Base-by-base conservation (phyloP, 2,113 vertebrate species). In the Cercopithecus mona region DNA sequence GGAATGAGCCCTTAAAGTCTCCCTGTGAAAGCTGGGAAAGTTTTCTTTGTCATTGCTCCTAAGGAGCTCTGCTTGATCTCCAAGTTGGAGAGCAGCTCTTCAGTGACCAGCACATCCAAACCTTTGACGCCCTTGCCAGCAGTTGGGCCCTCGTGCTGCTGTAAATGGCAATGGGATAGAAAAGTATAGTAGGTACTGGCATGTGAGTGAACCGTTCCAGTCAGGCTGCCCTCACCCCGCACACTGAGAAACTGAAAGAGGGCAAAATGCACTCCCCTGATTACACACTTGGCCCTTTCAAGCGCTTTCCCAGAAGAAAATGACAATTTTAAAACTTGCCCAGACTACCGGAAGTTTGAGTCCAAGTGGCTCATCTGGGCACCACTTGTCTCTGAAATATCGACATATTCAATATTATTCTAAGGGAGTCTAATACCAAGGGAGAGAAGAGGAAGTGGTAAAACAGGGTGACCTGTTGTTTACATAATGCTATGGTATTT, bases 231-330 rank as follows among this genome's bases (percentile, higher is more conserved):
- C 64, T 88, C 59, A 9, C 59, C 48, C 11, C 52, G 13, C 59
- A 55, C 11, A 55, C 80, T 92, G 92, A 84, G 87, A 93, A 92
- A 78, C 70, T 70, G 84, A 80, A 25, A 78, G 57, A 88, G 61
- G 72, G 55, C 52, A 94, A 92, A 96, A 73, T 75, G 13, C 2
- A 14, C 25, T 94, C 64, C 80, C 32, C 52, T 70, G n/a, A 45
- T 61, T 88, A 17, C 55, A 83, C 78, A 93, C 48, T 96, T 88
- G 93, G 35, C n/a, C 16, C 57, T 75, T 40, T 57, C 45, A 78
- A 94, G 61, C 22, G 22, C 57, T 92, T 59, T 30, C 79, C 83
- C 52, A 84, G 70, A 93, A 85, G 79, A 64, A 88, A 97, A 80
- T 79, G 45, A 57, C 18, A 30, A 55, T 78, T 85, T 76, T 45